phyloP scores from a whole-genome alignment of 2,888 invertebrate species.

The Pachycephus smyrnensis region DNA sequence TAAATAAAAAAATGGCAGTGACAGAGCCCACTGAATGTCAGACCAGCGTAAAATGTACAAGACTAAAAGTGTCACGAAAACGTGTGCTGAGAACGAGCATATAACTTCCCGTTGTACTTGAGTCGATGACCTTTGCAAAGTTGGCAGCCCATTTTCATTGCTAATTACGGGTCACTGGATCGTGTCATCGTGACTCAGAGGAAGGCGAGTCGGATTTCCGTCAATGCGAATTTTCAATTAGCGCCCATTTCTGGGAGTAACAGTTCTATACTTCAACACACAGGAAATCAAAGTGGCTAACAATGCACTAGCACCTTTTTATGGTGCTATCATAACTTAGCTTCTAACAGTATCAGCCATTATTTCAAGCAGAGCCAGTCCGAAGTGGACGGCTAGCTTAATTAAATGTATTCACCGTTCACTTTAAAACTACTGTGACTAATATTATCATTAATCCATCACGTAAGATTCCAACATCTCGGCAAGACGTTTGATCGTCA shows the following conservation, averaged over 20 bases:
- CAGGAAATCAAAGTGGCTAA: background rate
- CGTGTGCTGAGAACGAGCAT: background rate
- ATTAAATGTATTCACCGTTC: constrained; percentile 43
- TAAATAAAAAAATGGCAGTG: background rate
- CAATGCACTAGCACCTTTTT: background rate
- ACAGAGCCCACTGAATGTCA: background rate
- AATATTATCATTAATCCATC: constrained; percentile 19
- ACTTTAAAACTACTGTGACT: constrained; percentile 25
- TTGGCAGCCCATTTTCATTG: background rate
- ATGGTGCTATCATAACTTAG: background rate
- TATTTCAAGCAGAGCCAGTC: constrained; percentile 51
- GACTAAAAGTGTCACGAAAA: background rate
- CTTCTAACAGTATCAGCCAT: constrained; percentile 55
- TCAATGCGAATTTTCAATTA: background rate
- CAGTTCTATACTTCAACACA: background rate
- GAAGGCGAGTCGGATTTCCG: background rate
- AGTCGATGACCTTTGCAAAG: background rate
- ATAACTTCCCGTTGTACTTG: background rate
- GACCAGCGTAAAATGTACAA: background rate
- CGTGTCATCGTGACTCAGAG: background rate
- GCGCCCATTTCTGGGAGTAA: background rate
- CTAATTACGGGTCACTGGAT: constrained; percentile 1
- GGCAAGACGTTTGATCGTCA: background rate
- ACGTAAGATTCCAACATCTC: background rate
- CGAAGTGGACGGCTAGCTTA: constrained; percentile 29